Base-by-base conservation (phyloP, 2,888 invertebrate species). In the Synergus laeviventris region DNA sequence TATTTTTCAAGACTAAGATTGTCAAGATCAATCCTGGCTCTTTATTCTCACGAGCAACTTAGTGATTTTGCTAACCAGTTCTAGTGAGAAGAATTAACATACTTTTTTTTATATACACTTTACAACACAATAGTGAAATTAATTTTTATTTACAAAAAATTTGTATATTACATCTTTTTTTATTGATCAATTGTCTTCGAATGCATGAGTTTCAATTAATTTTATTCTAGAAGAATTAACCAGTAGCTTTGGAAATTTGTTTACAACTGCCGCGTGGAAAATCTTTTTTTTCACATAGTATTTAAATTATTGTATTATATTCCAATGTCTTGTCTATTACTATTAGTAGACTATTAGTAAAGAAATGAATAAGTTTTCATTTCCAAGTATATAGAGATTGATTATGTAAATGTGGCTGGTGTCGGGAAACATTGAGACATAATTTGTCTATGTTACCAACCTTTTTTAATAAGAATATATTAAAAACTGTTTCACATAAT, bases 361-460 rank as follows among this genome's bases (percentile, higher is more conserved):
- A 56, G 18, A 21, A 56, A 21, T 56, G 21, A 24, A 56, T 12
- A 21, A 56, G 21, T 21, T 56, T 12, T 2, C 1, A 24, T 42
- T 42, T 14, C 11, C 12, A 42, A 42, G 14, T 42, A 42, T 24
- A 5, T 62, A 38, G 36, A 38, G 62, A 45, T 54, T 56, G 9
- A 21, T 74, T 38, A 61, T 77, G 80, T 81, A 78, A 80, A 82
- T 80, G 81, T 81, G 80, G 78, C 80, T 82, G 82, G 80, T 83
- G 78, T 80, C 78, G 75, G 77, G 78, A 79, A 81, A 77, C 77
- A 79, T 62, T 74, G 70, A 75, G 74, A 77, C 60, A 75, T 74
- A 31, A 36, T 24, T 49, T 70, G 59, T 75, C 74, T 61, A 64
- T 77, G 70, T 59, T 9, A 31, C 11, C 49, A 49, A 49, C 24